Evolutionary conservation across 1,140 invertebrate species (phyloP), one percentile per base, ranked within the genome.

Genomic region (Hydropsyche tenuis): DNA sequence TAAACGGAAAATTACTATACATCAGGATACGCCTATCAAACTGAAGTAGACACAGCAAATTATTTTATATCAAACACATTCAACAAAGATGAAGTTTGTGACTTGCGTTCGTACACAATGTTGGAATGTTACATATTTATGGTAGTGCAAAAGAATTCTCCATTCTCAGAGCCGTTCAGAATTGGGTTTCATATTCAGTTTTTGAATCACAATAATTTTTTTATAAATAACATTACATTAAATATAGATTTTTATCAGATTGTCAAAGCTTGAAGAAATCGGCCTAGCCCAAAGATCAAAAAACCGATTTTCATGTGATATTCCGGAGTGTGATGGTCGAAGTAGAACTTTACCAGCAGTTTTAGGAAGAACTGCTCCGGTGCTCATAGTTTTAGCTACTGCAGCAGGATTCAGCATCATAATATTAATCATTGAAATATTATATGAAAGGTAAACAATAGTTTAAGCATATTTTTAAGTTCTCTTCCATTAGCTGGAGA

Each of bases 141-240:
- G 42, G 81, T 83, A 76, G 79, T 78, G 0, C 84, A 87, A 72
- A 85, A 84, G 72, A 74, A 79, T 0, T 85, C 85, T 12, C 84
- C 86, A 1, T 87, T 86, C 71, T 82, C 80, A 30, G 78, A 86
- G 77, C 82, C 86, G 69, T 86, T 86, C 77, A 80, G 75, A 51
- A 76, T 81, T 14, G 79, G 79, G 80, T 80, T 42, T 75, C 79
- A 37, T 6, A 43, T 43, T 30, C 12, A 9, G n/a, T n/a, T n/a
- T n/a, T n/a, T n/a, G n/a, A n/a, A n/a, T n/a, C n/a, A n/a, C n/a
- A n/a, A n/a, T n/a, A n/a, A n/a, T n/a, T n/a, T n/a, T n/a, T n/a
- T n/a, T n/a, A 16, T 16, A 16, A 16, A 7, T 51, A 51, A 51
- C 4, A 7, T 11, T 51, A 16, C 16, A 7, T 43, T 7, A 7